Evolutionary conservation across 2,113 vertebrate species (phyloP).

Genomic region (Suncus etruscus): DNA sequence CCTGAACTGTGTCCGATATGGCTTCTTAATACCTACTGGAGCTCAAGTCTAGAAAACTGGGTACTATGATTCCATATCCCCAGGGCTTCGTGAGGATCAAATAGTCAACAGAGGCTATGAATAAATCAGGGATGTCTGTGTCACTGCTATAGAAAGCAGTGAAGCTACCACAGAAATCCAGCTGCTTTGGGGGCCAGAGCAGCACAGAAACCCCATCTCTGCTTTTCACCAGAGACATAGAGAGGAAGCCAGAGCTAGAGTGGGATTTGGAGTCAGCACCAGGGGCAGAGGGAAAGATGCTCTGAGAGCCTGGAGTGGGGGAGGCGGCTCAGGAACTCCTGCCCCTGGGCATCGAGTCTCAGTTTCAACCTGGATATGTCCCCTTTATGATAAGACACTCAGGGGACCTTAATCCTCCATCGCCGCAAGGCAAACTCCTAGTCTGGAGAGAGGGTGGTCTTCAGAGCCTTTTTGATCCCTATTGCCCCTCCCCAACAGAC

Average conservation of each 20-base stretch:
- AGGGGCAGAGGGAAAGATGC: neutral
- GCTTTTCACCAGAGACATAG: neutral
- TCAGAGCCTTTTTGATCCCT: neutral
- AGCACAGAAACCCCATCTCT: rapidly evolving
- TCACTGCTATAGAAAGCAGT: rapidly evolving
- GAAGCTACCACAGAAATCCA: too few species aligned
- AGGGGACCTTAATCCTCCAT: neutral
- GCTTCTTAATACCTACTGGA: neutral
- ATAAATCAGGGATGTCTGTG: rapidly evolving
- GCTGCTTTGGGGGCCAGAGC: neutral
- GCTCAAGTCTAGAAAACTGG: neutral
- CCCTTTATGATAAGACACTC: slow-evolving; percentile 69
- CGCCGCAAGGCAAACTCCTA: slow-evolving; percentile 20
- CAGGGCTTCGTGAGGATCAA: neutral
- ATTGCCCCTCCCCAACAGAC: neutral
- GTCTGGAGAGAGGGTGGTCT: slow-evolving; percentile 12
- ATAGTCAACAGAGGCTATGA: neutral
- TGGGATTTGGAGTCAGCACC: neutral
- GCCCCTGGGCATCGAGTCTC: slow-evolving; percentile 39
- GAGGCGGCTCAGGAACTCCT: neutral
- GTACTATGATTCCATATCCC: neutral
- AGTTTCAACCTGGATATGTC: slow-evolving; percentile 65
- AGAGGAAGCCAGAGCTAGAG: neutral
- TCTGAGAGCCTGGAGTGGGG: too few species aligned
- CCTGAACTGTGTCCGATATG: neutral